Evolutionary conservation across 2,888 invertebrate species (phyloP).

Genomic region (Tinea pellionella): DNA sequence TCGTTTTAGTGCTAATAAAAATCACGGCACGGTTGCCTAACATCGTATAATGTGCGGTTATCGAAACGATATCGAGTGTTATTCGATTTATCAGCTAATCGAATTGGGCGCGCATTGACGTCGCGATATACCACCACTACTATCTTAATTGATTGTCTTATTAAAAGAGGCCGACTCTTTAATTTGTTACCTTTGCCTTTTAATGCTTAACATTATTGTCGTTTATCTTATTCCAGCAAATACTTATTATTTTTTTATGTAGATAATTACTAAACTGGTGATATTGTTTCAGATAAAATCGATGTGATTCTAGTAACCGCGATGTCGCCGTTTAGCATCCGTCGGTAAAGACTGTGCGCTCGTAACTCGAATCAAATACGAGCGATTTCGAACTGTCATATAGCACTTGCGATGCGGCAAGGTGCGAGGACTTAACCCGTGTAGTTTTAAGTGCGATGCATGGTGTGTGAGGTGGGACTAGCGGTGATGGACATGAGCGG

Average conservation of each 20-base stretch:
- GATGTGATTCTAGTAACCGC: background rate
- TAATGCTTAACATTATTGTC: background rate
- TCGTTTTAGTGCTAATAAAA: slow-evolving; percentile 53
- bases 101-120: slow-evolving; percentile 60
- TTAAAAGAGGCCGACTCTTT: slow-evolving; percentile 45
- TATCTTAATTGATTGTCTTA: slow-evolving; percentile 66
- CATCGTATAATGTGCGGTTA: slow-evolving; percentile 57
- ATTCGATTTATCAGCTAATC: slow-evolving; percentile 57
- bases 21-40: slow-evolving; percentile 57
- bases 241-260: background rate
- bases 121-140: slow-evolving; percentile 49
- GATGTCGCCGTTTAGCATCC: background rate
- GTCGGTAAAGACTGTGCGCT: slow-evolving; percentile 1
- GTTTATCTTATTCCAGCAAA: background rate
- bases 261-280: background rate
- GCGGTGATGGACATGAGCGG: slow-evolving; percentile 67
- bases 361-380: background rate
- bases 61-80: slow-evolving; percentile 58
- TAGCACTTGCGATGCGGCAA: slow-evolving; percentile 51
- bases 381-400: background rate
- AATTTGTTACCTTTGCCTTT: slow-evolving; percentile 18
- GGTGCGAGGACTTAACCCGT: slow-evolving; percentile 57
- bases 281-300: background rate
- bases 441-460: slow-evolving; percentile 64
- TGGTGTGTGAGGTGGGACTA: slow-evolving; percentile 62